Evolutionary conservation across 1,140 invertebrate species (phyloP), one percentile per base, ranked within the genome.

Genomic region (Nephotettix cincticeps): DNA sequence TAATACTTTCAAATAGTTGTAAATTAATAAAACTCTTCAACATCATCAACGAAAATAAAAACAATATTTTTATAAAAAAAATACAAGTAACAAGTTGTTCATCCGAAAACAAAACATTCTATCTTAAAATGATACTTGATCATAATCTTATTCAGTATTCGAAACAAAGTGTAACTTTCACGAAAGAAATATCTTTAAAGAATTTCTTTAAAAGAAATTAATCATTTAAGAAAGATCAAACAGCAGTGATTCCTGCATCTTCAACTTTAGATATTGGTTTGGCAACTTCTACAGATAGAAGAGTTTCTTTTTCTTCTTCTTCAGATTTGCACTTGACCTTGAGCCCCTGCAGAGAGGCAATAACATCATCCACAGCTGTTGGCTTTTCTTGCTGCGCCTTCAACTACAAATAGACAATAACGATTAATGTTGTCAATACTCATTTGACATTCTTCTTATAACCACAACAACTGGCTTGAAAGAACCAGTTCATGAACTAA

Each of bases 331-430:
- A 61, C 17, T 83, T 71, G 80, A 83, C 75, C 79, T 81, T 77
- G 76, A 83, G 76, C 78, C 84, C 73, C 73, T 85, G 82, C n/a
- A 87, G 76, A 71, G 84, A 84, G 36, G 84, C 83, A 43, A 87
- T 79, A 23, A 87, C 84, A 36, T 84, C 84, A 70, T 87, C 83
- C 27, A 87, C 80, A 58, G 83, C 82, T 21, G 81, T 66, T 3
- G 81, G 79, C 23, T 80, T 74, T 45, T 83, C 80, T 3, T 65
- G 73, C 27, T 78, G 78, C 25, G 76, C 76, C 80, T n/a, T 79
- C 78, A n/a, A 74, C 76, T 63, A 27, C 27, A 56, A 11, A 6
- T 51, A n/a, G n/a, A n/a, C n/a, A n/a, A n/a, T n/a, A n/a, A n/a
- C n/a, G 23, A 25, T 45, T 45, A 45, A 27, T 68, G 25, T n/a